These are phyloP conservation scores for Hypotaenidia philippensis DNA, from an alignment of 2,797 vertebrate genomes.

Conservation along the genomic window DNA sequence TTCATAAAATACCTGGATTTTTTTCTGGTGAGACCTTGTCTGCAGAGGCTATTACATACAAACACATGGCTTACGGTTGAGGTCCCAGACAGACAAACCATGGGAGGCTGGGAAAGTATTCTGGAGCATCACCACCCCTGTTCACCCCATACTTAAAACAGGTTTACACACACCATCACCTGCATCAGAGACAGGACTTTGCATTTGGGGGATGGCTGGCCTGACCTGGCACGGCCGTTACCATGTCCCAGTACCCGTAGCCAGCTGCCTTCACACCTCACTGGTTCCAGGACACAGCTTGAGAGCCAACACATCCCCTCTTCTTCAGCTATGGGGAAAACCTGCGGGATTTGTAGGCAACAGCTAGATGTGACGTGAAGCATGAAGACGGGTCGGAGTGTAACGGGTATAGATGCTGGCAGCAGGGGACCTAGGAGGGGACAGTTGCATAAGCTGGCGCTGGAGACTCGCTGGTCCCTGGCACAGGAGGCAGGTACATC, in stretches of 20 bases:
- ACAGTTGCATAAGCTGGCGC: neutral
- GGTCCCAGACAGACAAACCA: neutral
- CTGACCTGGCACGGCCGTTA: accelerated
- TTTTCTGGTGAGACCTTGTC: neutral
- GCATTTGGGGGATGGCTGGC: accelerated
- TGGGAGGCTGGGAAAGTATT: neutral
- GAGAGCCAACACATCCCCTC: neutral
- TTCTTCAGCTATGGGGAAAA: neutral
- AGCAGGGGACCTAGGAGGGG: neutral
- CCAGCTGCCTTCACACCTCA: neutral
- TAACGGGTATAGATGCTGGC: neutral
- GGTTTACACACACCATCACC: neutral
- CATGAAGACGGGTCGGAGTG: neutral
- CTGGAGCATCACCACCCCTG: neutral
- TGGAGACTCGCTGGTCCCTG: neutral
- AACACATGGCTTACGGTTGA: neutral
- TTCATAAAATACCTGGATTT: neutral
- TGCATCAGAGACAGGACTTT: neutral
- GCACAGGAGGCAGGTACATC: neutral
- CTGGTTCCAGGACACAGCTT: neutral
- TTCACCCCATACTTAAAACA: neutral
- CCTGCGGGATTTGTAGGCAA: neutral
- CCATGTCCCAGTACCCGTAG: accelerated
- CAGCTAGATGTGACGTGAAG: neutral
- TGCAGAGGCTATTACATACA: accelerated